Conservation (phyloP, 1,140 invertebrate genomes). For the Manduca sexta region DNA sequence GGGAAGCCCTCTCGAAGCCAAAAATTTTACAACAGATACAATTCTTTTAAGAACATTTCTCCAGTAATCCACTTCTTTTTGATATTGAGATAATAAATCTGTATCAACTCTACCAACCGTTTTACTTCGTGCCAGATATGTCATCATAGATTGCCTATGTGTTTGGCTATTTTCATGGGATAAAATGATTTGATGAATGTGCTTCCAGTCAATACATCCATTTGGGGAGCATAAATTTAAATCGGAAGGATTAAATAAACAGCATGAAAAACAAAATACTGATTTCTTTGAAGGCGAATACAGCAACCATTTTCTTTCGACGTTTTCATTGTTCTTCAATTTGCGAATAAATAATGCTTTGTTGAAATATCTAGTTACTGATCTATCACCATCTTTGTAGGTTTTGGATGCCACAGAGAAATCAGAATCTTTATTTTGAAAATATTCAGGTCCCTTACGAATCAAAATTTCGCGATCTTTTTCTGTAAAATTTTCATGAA, state of each 20-base stretch:
- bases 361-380: slow-evolving; percentile 14
- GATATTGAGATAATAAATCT: too few relatives aligned
- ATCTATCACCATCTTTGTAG: slow-evolving; percentile 10
- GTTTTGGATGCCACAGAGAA: slow-evolving; percentile 10
- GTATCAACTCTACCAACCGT: too few relatives aligned
- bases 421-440: slow-evolving; percentile 13
- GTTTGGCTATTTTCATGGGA: slow-evolving; percentile 1
- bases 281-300: slow-evolving; percentile 16
- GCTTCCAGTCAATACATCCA: slow-evolving; percentile 15
- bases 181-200: slow-evolving; percentile 10
- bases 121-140: too few relatives aligned
- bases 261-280: slow-evolving; percentile 8
- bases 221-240: slow-evolving; percentile 9
- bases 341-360: slow-evolving; percentile 18
- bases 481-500: slow-evolving; percentile 10
- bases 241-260: slow-evolving; percentile 2
- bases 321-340: slow-evolving; percentile 16
- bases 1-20: background rate
- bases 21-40: too few relatives aligned
- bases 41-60: too few relatives aligned
- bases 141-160: too few relatives aligned
- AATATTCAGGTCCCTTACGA: slow-evolving; percentile 7
- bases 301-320: slow-evolving; percentile 20
- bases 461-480: slow-evolving; percentile 2
- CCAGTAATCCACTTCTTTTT: too few relatives aligned